phyloP scores from a whole-genome alignment of 2,113 vertebrate species.

The Strigops habroptila region DNA sequence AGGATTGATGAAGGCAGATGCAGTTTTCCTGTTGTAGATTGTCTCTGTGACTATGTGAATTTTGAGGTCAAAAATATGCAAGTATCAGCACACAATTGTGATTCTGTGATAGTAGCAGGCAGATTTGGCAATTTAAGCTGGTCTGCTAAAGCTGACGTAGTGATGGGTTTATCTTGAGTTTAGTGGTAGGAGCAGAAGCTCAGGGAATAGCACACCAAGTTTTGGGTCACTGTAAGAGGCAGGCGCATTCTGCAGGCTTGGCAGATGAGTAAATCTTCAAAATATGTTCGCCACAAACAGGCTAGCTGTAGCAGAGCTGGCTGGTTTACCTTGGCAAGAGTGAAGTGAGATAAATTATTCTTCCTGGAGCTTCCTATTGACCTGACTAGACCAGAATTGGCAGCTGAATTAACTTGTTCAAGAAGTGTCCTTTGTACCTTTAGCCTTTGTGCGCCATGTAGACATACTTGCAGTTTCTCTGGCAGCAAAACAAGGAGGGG shows the following conservation, averaged over 20 bases:
- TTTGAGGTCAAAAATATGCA: background rate
- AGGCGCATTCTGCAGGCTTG: background rate
- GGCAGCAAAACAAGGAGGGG: background rate
- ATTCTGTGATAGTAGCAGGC: background rate
- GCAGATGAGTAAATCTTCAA: background rate
- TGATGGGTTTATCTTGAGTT: background rate
- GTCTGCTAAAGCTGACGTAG: background rate
- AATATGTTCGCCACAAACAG: background rate
- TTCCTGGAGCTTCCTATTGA: background rate
- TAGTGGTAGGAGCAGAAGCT: background rate
- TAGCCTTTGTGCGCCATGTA: fast-evolving
- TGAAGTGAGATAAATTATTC: background rate
- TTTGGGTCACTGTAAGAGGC: background rate
- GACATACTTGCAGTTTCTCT: background rate
- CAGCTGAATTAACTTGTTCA: background rate
- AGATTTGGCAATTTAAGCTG: background rate
- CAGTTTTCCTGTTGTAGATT: background rate
- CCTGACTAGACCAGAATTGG: background rate
- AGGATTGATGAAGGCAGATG: background rate
- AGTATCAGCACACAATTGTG: background rate
- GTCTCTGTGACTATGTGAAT: background rate
- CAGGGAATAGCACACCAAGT: background rate
- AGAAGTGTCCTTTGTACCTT: background rate
- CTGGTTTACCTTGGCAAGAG: background rate
- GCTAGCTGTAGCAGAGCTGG: background rate